phyloP scores from a whole-genome alignment of 2,888 invertebrate genomes.

The Campoletis raptor region DNA sequence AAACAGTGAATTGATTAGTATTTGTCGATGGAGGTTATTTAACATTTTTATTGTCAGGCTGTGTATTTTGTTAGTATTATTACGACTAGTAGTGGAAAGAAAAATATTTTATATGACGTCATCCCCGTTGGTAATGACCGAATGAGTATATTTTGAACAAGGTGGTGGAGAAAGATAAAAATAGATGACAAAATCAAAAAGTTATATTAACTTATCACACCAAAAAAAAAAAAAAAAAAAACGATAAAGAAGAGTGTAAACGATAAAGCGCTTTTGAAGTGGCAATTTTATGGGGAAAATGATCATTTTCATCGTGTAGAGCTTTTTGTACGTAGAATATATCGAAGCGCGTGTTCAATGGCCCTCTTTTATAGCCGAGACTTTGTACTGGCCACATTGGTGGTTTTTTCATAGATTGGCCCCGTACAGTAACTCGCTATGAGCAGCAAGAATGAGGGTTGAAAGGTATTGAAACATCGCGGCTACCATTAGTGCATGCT shows the following conservation, averaged over 20 bases:
- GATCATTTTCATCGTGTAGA: conserved; percentile 30
- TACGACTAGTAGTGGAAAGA: not conserved
- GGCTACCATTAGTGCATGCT: conserved; percentile 20
- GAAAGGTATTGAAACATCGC: conserved; percentile 7
- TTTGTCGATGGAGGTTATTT: not conserved
- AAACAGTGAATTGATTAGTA: not conserved
- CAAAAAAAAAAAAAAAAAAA: not conserved
- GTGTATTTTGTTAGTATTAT: not conserved
- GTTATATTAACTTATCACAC: conserved; percentile 23
- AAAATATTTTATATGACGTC: conserved; percentile 22
- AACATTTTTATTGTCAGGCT: not conserved
- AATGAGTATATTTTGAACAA: conserved; percentile 1
- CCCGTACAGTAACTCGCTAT: not conserved
- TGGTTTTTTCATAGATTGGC: conserved; percentile 24
- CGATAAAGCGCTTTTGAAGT: conserved; percentile 19
- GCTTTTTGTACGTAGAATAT: conserved; percentile 30
- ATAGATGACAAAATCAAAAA: conserved; percentile 12
- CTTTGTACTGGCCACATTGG: not conserved
- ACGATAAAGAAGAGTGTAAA: conserved; percentile 43
- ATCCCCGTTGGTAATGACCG: conserved; percentile 9
- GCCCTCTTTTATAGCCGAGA: conserved; percentile 19
- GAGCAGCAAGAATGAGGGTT: conserved; percentile 1
- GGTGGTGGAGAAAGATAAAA: not conserved
- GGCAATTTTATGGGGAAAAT: conserved; percentile 16
- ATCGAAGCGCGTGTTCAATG: conserved; percentile 16